Evolutionary conservation across 2,888 invertebrate genomes (phyloP).

Genomic region (Halocaridina rubra): DNA sequence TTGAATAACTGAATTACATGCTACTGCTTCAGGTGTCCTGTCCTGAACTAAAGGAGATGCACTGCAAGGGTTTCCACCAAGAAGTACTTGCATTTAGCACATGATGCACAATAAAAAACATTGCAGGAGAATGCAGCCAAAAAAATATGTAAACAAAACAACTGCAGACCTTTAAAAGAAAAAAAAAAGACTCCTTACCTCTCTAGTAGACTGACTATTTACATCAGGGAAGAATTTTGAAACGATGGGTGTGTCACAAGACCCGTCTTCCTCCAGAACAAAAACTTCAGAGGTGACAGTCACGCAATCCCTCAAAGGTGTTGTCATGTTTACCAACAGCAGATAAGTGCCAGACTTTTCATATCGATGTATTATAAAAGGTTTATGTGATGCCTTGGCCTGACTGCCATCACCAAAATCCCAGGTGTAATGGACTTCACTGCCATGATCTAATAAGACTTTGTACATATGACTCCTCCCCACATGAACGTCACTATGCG

Average conservation of each 20-base stretch:
- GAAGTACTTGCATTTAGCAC: too few species aligned
- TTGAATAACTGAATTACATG: too few species aligned
- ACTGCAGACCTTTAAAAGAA: too few species aligned
- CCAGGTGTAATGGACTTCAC: constrained; percentile 35
- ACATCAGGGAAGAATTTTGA: constrained; percentile 25
- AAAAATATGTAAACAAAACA: too few species aligned
- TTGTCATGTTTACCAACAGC: constrained; percentile 17
- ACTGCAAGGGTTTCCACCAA: too few species aligned
- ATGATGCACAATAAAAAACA: too few species aligned
- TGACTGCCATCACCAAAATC: constrained; percentile 5
- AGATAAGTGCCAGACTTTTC: neutral
- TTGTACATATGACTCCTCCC: neutral
- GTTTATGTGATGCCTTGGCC: neutral
- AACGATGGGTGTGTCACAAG: constrained; percentile 32
- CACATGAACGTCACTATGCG: constrained; percentile 10
- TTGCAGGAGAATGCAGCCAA: too few species aligned
- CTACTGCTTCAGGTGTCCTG: too few species aligned
- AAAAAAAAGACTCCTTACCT: too few species aligned
- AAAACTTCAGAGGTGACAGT: constrained; percentile 9
- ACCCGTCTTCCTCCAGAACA: constrained; percentile 11
- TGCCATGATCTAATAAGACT: constrained; percentile 18
- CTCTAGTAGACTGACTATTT: neutral
- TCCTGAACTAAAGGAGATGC: too few species aligned
- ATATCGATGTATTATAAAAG: neutral
- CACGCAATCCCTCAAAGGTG: neutral